Percentiles rank a stretch among this genome's conserved stretches.
Conservation (phyloP, 2,797 vertebrate genomes). For the Lycodopsis pacificus region DNA sequence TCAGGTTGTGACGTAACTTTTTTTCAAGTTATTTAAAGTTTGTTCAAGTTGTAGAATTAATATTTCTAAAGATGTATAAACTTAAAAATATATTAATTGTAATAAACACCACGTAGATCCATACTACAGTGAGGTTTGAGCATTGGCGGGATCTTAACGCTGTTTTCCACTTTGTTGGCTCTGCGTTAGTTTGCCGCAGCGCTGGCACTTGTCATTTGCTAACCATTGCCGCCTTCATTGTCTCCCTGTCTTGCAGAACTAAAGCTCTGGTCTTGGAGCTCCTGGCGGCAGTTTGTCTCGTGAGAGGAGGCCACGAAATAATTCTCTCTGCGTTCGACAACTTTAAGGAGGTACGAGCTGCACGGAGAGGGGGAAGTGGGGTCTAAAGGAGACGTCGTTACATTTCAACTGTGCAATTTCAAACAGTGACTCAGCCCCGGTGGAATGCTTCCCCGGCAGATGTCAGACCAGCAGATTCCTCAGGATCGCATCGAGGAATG, state of each 20-base stretch:
- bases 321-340: slow-evolving; percentile 97
- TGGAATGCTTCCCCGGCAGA: slow-evolving; percentile 58
- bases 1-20: slow-evolving; percentile 8
- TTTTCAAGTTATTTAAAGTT: slow-evolving; percentile 7
- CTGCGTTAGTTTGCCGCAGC: slow-evolving; percentile 27
- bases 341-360: slow-evolving; percentile 93
- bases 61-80: background rate
- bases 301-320: slow-evolving; percentile 98
- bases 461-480: slow-evolving; percentile 47
- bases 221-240: slow-evolving; percentile 37
- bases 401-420: slow-evolving; percentile 43
- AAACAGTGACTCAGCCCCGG: slow-evolving; percentile 51
- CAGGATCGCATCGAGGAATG: slow-evolving; percentile 43
- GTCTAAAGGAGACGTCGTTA: slow-evolving; percentile 56
- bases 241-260: slow-evolving; percentile 85
- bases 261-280: slow-evolving; percentile 97
- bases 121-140: slow-evolving; percentile 4
- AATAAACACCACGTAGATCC: background rate
- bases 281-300: slow-evolving; percentile 96
- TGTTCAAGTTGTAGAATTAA: background rate
- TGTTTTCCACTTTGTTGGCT: slow-evolving; percentile 19
- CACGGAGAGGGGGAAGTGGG: slow-evolving; percentile 2
- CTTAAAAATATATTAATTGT: background rate
- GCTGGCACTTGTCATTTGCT: slow-evolving; percentile 38
- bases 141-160: background rate